Conservation (phyloP, 2,113 vertebrate genomes). For the Beaufortia kweichowensis region DNA sequence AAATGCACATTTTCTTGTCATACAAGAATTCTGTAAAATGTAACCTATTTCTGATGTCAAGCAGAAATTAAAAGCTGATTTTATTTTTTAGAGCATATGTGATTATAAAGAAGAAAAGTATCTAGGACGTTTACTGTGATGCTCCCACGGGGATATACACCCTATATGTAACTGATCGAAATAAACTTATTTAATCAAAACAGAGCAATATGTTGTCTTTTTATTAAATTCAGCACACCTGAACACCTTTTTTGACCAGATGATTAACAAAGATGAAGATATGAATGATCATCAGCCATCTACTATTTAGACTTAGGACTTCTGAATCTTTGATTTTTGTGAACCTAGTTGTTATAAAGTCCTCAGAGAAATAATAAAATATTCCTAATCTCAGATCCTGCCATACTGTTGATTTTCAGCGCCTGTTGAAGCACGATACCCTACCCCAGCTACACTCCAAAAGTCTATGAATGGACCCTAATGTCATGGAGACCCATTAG, state of each 20-base stretch:
- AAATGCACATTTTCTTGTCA: conserved; percentile 91
- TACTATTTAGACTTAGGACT: too few relatives aligned
- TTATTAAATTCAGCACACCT: background rate
- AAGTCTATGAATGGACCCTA: conserved; percentile 38
- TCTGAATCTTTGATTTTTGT: too few relatives aligned
- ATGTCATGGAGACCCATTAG: conserved; percentile 19
- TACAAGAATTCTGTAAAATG: conserved; percentile 94
- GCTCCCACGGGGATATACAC: conserved; percentile 82
- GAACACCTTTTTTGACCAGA: too few relatives aligned
- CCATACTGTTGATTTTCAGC: background rate
- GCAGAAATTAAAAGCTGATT: conserved; percentile 84
- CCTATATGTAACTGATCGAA: conserved; percentile 92
- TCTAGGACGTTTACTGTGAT: conserved; percentile 79
- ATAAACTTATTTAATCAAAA: conserved; percentile 91
- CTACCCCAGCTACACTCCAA: conserved; percentile 3
- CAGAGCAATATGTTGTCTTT: background rate
- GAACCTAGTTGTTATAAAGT: too few relatives aligned
- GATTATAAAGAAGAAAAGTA: conserved; percentile 60
- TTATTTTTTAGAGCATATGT: conserved; percentile 92
- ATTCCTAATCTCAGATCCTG: background rate
- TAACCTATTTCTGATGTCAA: conserved; percentile 89
- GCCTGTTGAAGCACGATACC: conserved; percentile 6
- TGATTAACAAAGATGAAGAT: too few relatives aligned
- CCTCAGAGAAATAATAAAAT: too few relatives aligned
- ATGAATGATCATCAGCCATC: too few relatives aligned